These are phyloP conservation scores for Sialis lutaria DNA, from an alignment of 2,888 invertebrate genomes.

Conservation along the genomic window DNA sequence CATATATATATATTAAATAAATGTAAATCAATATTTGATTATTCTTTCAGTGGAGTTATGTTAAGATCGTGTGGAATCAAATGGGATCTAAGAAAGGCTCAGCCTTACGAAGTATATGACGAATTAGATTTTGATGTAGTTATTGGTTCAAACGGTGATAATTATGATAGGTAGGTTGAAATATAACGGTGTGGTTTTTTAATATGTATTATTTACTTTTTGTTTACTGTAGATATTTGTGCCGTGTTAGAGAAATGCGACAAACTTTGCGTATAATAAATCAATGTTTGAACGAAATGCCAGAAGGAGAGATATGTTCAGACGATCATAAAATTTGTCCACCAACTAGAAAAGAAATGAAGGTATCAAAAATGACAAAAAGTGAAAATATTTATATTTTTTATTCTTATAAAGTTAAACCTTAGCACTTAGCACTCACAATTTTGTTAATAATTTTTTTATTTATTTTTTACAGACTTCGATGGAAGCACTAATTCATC, in stretches of 20 bases:
- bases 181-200: not conserved
- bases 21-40: not conserved
- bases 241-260: conserved; percentile 52
- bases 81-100: conserved; percentile 69
- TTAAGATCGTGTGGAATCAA: conserved; percentile 66
- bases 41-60: conserved; percentile 47
- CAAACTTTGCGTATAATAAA: conserved; percentile 60
- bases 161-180: conserved; percentile 52
- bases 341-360: conserved; percentile 66
- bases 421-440: not conserved
- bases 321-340: conserved; percentile 68
- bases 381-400: not conserved
- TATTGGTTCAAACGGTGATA: conserved; percentile 66
- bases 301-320: conserved; percentile 54
- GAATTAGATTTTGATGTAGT: conserved; percentile 70
- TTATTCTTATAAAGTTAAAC: not conserved
- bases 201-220: not conserved
- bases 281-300: conserved; percentile 73
- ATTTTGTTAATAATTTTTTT: not conserved
- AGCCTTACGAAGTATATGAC: conserved; percentile 75
- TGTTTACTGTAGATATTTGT: conserved; percentile 30
- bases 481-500: conserved; percentile 81
- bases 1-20: not conserved
- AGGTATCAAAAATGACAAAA: conserved; percentile 20
- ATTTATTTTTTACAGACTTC: conserved; percentile 26